Base-by-base conservation (phyloP, 1,140 invertebrate species). In the Coelopa frigida region DNA sequence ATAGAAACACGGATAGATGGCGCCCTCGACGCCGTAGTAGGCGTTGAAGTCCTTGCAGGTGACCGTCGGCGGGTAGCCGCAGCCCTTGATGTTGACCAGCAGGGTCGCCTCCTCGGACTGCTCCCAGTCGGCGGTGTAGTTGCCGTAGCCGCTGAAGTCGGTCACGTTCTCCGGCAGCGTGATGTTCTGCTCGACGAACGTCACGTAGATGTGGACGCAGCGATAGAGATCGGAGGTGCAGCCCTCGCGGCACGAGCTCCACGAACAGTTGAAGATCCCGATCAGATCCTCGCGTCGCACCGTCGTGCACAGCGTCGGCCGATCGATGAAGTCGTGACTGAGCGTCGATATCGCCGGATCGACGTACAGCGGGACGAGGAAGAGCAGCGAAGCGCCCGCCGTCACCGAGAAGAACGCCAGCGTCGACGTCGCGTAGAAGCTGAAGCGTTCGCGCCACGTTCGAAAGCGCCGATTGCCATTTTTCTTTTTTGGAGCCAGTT, bases 61-160 rank as follows among this genome's bases (percentile, higher is more conserved):
- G n/a, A 90, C 84, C 18, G 73, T 75, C 15, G 89, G 89, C 36
- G 89, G 89, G 69, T 91, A 92, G n/a, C 88, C 89, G 68, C 89
- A 92, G 5, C 87, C 87, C 67, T 86, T 87, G 61, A 86, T 85
- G 70, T 87, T 87, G 42, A 87, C 82, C 44, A 85, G 70, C 5
- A 87, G 73, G 15, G 83, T 78, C 12, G 82, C 83, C 56, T 85
- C 81, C 42, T 76, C 74, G 60, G 66, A 66, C 44, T 70, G 62
- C 45, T 61, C 58, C 57, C 56, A 57, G 21, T 69, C 64, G 36
- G 59, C 53, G 17, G 67, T 70, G 26, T 58, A 68, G 47, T 69
- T 69, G 5, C 45, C 35, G 14, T 48, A 48, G 26, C 63, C 58
- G 37, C 46, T 58, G 45, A 44, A 58, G 26, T 65, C 58, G 48